These are phyloP conservation scores for Papilio dardanus DNA, from an alignment of 1,140 invertebrate species.

Conservation along the genomic window DNA sequence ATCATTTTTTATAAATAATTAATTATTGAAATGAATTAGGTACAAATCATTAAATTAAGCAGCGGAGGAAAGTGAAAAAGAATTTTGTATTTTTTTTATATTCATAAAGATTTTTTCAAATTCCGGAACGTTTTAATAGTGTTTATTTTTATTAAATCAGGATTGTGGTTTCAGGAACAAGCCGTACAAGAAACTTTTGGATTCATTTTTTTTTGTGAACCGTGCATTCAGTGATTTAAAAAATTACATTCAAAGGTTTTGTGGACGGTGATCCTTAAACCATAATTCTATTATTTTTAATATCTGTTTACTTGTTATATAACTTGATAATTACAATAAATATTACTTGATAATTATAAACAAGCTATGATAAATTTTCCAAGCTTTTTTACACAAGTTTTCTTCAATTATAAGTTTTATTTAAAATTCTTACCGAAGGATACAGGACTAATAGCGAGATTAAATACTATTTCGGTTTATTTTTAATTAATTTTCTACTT, in stretches of 20 bases:
- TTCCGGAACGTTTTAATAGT: conserved; percentile 1
- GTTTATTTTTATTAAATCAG: conserved; percentile 40
- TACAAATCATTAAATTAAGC: too few relatives aligned
- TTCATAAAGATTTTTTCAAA: background rate
- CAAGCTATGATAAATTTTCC: too few relatives aligned
- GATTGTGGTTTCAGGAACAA: conserved; percentile 73
- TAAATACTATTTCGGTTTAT: too few relatives aligned
- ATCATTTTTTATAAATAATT: too few relatives aligned
- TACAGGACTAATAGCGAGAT: too few relatives aligned
- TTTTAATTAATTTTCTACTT: too few relatives aligned
- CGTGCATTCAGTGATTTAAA: conserved; percentile 40
- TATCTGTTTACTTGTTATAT: too few relatives aligned
- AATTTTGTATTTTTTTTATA: background rate
- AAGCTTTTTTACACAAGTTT: too few relatives aligned
- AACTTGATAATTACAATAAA: background rate
- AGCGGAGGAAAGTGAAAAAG: background rate
- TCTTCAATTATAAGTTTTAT: too few relatives aligned
- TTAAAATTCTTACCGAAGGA: too few relatives aligned
- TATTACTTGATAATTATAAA: too few relatives aligned
- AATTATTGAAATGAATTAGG: conserved; percentile 11
- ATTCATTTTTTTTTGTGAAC: conserved; percentile 43
- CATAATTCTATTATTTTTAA: background rate
- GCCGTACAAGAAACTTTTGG: conserved; percentile 48
- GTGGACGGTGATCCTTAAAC: conserved; percentile 32
- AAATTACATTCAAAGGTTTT: background rate